Evolutionary conservation across 1,140 invertebrate genomes (phyloP).

Genomic region (Conus betulinus): DNA sequence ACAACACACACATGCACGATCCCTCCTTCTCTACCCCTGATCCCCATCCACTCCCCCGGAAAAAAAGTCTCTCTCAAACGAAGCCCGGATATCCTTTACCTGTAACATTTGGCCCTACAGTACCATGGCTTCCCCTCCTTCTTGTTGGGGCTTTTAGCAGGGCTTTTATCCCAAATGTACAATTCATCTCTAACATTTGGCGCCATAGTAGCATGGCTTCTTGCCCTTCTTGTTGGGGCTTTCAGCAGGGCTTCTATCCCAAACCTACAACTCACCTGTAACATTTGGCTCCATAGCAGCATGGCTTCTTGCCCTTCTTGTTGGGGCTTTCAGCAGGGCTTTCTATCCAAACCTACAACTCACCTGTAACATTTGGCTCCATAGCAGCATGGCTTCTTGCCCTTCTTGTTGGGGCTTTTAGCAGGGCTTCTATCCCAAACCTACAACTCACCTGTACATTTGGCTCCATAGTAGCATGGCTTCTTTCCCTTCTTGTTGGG

Average conservation of each 20-base stretch:
- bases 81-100: conserved; percentile 48
- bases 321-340: not conserved
- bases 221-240: conserved; percentile 30
- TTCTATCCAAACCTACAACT: conserved; percentile 10
- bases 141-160: conserved; percentile 11
- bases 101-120: conserved; percentile 74
- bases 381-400: conserved; percentile 66
- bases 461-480: conserved; percentile 71
- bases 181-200: conserved; percentile 72
- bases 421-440: not conserved
- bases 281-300: conserved; percentile 73
- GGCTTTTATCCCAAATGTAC: not conserved
- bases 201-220: conserved; percentile 69
- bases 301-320: conserved; percentile 51
- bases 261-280: conserved; percentile 66
- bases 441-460: conserved; percentile 71
- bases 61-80: too few relatives aligned
- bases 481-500: conserved; percentile 36
- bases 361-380: conserved; percentile 74
- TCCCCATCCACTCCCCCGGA: too few relatives aligned
- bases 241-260: not conserved
- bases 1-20: too few relatives aligned
- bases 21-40: too few relatives aligned
- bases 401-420: conserved; percentile 15
- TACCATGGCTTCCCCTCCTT: conserved; percentile 58